A percentile compares a stretch with the other conserved stretches of the same genome.
phyloP scores from a whole-genome alignment of 2,113 vertebrate genomes.

The Microcebus ravelobensis region DNA sequence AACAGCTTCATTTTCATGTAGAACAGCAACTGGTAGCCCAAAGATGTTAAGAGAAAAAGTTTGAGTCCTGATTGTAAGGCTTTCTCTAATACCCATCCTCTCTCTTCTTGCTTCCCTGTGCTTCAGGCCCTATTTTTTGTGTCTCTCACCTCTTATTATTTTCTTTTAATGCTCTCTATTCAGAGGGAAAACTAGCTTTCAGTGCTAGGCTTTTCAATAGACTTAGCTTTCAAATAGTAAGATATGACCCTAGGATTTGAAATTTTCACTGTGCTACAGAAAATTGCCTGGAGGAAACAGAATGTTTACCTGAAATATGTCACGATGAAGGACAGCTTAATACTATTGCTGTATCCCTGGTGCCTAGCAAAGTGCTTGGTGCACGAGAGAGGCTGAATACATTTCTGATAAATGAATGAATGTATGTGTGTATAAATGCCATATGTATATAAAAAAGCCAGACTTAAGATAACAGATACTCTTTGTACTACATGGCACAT shows the following conservation, averaged over 20 bases:
- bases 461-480: background rate
- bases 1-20: constrained; percentile 9
- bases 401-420: constrained; percentile 19
- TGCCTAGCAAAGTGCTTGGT: background rate
- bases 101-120: background rate
- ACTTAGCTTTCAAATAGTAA: constrained; percentile 23
- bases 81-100: background rate
- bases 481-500: background rate
- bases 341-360: background rate
- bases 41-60: background rate
- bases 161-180: background rate
- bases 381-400: background rate
- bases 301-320: background rate
- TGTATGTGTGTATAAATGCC: background rate
- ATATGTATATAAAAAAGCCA: background rate
- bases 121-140: background rate
- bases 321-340: background rate
- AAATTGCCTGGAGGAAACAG: background rate
- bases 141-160: background rate
- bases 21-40: background rate
- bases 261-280: constrained; percentile 4
- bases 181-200: background rate
- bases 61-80: background rate
- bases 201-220: background rate
- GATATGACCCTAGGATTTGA: background rate